Conservation (phyloP, 2,888 invertebrate genomes). For the Drosophila longiperda region DNA sequence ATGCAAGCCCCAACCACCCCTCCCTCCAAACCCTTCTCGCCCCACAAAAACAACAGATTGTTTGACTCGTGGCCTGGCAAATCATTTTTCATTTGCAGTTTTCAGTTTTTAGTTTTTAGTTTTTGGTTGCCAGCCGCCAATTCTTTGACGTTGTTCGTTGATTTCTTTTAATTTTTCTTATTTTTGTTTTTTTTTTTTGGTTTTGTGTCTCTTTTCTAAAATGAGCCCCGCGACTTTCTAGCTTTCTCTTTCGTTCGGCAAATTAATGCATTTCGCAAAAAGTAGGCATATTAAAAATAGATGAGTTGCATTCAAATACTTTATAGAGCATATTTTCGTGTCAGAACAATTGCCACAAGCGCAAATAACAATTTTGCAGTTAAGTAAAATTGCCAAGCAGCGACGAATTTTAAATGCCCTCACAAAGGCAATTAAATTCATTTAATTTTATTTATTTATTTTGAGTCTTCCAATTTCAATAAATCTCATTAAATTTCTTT, state of each 20-base stretch:
- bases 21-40: background rate
- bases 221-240: background rate
- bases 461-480: background rate
- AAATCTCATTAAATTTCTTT: too few species aligned
- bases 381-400: constrained; percentile 1
- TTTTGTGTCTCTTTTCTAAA: background rate
- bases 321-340: constrained; percentile 5
- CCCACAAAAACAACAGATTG: constrained; percentile 22
- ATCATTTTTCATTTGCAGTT: constrained; percentile 68
- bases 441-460: background rate
- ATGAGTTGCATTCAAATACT: constrained; percentile 3
- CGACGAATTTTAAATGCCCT: constrained; percentile 1
- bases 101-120: constrained; percentile 28
- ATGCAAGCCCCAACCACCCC: background rate
- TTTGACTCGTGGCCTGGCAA: constrained; percentile 69
- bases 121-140: constrained; percentile 11
- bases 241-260: constrained; percentile 17
- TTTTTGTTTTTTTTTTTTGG: constrained; percentile 17
- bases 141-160: constrained; percentile 51
- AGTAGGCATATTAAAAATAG: constrained; percentile 12
- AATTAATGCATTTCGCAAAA: constrained; percentile 19
- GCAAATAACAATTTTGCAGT: background rate
- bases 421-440: background rate
- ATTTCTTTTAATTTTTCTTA: constrained; percentile 1
- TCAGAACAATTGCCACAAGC: constrained; percentile 8